Base-by-base conservation (phyloP, 2,797 vertebrate species). In the Labroides dimidiatus region DNA sequence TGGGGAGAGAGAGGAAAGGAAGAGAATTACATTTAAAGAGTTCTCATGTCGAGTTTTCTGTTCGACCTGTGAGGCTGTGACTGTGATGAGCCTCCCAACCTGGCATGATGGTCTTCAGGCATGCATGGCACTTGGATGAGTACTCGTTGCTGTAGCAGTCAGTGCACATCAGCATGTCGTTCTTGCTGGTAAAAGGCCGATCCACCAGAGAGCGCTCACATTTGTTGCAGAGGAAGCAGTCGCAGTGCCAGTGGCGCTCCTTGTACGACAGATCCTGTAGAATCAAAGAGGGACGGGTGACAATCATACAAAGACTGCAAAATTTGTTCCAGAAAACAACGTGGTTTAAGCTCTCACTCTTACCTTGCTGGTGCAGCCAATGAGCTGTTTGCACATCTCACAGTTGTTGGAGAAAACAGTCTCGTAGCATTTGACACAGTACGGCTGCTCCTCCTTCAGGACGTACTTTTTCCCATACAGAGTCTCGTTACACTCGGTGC, bases 81-180 rank as follows among this genome's bases (percentile, higher is more conserved):
- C n/a, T n/a, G n/a, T n/a, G n/a, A n/a, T 4, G 12, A 10, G 8
- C 43, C 17, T 48, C 19, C 94, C 92, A 48, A 97, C 97, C 97
- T 89, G 97, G 97, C 95, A 96, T 97, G 72, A 99, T 97, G 71
- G 95, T 96, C 91, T 96, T 97, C 87, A 95, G 94, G 89, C 97
- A 99, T 5, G 94, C 94, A 0, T 92, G 90, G 86, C 97, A 99
- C 85, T 96, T 97, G 72, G 97, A 94, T 0, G 96, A 97, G 79
- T 96, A 99, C 87, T 96, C 95, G 0, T 94, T 94, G 74, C 95
- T 95, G 85, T 97, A 98, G 89, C 97, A 99, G 14, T 97, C 96
- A 0, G 93, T 96, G 77, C 97, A 99, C 69, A 99, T 94, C 5
- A 96, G 91, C 45, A 94, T 68, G 0, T 97, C 95, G 12, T 96